phyloP scores from a whole-genome alignment of 1,140 invertebrate genomes.

The Drosophila asahinai region DNA sequence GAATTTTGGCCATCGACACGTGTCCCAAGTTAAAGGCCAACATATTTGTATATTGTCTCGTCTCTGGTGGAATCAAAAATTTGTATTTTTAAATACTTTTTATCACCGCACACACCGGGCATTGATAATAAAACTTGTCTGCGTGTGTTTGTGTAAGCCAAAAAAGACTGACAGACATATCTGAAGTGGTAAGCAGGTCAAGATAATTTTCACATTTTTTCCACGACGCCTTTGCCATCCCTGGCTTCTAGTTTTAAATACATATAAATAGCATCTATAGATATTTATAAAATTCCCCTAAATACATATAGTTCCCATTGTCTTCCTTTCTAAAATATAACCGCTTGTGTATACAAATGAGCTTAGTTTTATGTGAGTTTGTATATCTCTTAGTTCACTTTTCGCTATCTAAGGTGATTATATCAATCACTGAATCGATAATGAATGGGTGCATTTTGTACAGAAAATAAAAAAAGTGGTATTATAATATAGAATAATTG shows the following conservation, averaged over 20 bases:
- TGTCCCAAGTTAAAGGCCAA: not conserved
- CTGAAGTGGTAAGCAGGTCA: constrained; percentile 25
- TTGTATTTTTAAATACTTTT: constrained; percentile 15
- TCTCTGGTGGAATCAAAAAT: constrained; percentile 1
- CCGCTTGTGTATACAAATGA: not conserved
- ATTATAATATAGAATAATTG: constrained; percentile 7
- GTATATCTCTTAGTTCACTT: not conserved
- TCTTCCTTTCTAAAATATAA: constrained; percentile 3
- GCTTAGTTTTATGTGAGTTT: constrained; percentile 15
- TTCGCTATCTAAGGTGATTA: constrained; percentile 12
- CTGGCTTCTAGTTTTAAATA: constrained; percentile 8
- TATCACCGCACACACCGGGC: constrained; percentile 14
- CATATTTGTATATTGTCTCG: constrained; percentile 5
- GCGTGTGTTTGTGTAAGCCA: constrained; percentile 12
- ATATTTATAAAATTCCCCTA: constrained; percentile 13
- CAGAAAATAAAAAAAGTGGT: not conserved
- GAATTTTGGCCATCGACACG: not conserved
- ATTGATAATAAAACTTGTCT: constrained; percentile 27
- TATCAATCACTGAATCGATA: constrained; percentile 13
- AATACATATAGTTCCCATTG: constrained; percentile 8
- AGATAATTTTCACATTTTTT: constrained; percentile 24
- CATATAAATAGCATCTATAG: not conserved
- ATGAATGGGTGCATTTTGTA: constrained; percentile 8
- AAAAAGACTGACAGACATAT: constrained; percentile 19
- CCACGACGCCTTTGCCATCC: constrained; percentile 6